Conservation (phyloP, 2,797 vertebrate genomes). For the Knipowitschia caucasica region DNA sequence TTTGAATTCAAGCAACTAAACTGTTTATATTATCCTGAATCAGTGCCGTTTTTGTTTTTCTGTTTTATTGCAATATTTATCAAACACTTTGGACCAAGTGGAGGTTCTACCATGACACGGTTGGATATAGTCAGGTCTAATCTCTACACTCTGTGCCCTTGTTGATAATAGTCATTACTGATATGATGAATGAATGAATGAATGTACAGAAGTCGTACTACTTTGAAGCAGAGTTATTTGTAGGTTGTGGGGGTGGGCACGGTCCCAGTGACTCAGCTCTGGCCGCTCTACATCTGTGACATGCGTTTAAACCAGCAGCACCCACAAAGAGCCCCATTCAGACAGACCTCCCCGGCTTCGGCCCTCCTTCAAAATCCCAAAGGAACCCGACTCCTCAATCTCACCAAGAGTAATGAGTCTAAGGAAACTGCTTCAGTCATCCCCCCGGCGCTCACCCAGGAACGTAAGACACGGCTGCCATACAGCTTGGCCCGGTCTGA, state of each 20-base stretch:
- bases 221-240: slow-evolving; percentile 28
- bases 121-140: too few species aligned
- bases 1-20: too few species aligned
- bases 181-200: not conserved
- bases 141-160: too few species aligned
- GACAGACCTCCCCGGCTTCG: slow-evolving; percentile 38
- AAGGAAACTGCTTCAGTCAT: slow-evolving; percentile 50
- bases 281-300: slow-evolving; percentile 63
- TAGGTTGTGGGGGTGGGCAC: slow-evolving; percentile 29
- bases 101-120: too few species aligned
- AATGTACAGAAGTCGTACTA: not conserved
- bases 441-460: slow-evolving; percentile 20
- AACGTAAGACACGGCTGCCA: slow-evolving; percentile 49
- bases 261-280: slow-evolving; percentile 66
- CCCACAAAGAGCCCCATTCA: slow-evolving; percentile 75
- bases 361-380: slow-evolving; percentile 62
- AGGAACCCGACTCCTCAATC: slow-evolving; percentile 64
- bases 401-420: slow-evolving; percentile 53
- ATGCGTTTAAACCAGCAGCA: slow-evolving; percentile 65
- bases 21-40: too few species aligned
- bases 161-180: not conserved
- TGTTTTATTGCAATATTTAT: too few species aligned
- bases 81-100: too few species aligned
- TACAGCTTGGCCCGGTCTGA: slow-evolving; percentile 29
- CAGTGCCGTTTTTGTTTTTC: too few species aligned